Conservation (phyloP, 2,888 invertebrate genomes). For the Acronicta aceris region DNA sequence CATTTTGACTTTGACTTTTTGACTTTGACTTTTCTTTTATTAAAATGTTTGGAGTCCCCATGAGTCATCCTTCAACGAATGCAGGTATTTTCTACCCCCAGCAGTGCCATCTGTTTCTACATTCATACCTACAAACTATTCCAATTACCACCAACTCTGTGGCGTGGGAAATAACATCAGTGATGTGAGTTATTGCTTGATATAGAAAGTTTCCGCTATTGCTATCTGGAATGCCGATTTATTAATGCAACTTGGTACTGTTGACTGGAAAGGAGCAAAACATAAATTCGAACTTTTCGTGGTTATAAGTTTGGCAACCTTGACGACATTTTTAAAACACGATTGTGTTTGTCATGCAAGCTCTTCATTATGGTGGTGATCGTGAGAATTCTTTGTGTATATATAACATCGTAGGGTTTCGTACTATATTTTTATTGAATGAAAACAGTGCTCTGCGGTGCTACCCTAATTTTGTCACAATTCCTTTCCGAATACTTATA, state of each 20-base stretch:
- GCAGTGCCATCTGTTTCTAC: not conserved
- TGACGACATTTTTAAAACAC: slow-evolving; percentile 25
- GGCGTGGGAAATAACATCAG: slow-evolving; percentile 55
- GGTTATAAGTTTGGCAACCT: slow-evolving; percentile 28
- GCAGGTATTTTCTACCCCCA: too few relatives aligned
- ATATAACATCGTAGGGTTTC: not conserved
- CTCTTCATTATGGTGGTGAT: slow-evolving; percentile 24
- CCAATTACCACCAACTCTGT: slow-evolving; percentile 46
- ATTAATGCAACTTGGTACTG: slow-evolving; percentile 38
- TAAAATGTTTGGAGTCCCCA: too few relatives aligned
- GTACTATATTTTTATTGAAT: too few relatives aligned
- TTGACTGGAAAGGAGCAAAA: slow-evolving; percentile 15
- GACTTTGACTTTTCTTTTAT: not conserved
- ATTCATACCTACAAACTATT: slow-evolving; percentile 39
- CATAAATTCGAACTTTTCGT: slow-evolving; percentile 43
- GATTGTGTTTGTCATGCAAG: slow-evolving; percentile 34
- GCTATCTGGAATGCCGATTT: slow-evolving; percentile 26
- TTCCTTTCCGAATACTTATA: too few relatives aligned
- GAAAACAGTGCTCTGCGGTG: too few relatives aligned
- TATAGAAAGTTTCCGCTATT: slow-evolving; percentile 26
- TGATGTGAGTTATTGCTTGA: slow-evolving; percentile 28
- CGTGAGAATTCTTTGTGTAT: not conserved
- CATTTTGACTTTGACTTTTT: too few relatives aligned
- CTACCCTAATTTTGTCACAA: too few relatives aligned
- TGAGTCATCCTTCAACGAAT: too few relatives aligned